Percentiles rank a stretch among this genome's conserved stretches.
phyloP scores from a whole-genome alignment of 2,113 vertebrate species.

The Rhinoptilus africanus region DNA sequence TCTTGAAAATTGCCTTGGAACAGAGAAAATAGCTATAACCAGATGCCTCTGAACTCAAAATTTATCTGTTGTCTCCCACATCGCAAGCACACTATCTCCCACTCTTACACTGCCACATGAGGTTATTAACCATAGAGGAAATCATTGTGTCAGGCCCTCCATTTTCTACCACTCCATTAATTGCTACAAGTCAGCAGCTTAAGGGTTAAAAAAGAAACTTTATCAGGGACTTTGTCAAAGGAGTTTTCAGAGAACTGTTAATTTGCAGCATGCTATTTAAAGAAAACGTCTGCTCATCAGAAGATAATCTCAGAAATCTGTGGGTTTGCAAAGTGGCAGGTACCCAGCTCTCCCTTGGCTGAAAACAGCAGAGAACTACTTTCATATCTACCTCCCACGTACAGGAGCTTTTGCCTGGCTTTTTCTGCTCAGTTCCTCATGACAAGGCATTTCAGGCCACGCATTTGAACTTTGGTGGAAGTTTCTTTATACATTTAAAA shows the following conservation, averaged over 20 bases:
- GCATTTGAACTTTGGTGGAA: background rate
- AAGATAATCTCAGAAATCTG: slow-evolving; percentile 54
- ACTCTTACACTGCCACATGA: background rate
- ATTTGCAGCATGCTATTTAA: slow-evolving; percentile 31
- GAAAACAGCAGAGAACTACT: slow-evolving; percentile 35
- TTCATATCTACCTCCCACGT: background rate
- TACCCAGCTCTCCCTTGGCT: slow-evolving; percentile 40
- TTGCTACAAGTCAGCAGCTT: background rate
- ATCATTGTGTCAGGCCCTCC: background rate
- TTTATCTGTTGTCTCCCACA: background rate
- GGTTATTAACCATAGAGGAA: background rate
- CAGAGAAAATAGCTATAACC: background rate
- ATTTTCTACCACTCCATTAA: background rate
- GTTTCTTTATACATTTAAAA: background rate
- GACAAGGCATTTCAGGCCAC: background rate
- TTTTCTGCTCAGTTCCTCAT: slow-evolving; percentile 8
- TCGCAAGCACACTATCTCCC: background rate
- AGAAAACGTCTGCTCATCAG: slow-evolving; percentile 34
- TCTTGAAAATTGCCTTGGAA: background rate
- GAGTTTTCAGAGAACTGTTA: slow-evolving; percentile 10
- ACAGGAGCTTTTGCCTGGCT: background rate
- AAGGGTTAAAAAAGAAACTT: background rate
- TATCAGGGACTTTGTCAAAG: background rate
- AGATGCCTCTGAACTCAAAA: background rate
- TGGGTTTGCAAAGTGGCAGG: slow-evolving; percentile 52